phyloP scores from a whole-genome alignment of 2,888 invertebrate genomes.

The Rhorus exstirpatorius region DNA sequence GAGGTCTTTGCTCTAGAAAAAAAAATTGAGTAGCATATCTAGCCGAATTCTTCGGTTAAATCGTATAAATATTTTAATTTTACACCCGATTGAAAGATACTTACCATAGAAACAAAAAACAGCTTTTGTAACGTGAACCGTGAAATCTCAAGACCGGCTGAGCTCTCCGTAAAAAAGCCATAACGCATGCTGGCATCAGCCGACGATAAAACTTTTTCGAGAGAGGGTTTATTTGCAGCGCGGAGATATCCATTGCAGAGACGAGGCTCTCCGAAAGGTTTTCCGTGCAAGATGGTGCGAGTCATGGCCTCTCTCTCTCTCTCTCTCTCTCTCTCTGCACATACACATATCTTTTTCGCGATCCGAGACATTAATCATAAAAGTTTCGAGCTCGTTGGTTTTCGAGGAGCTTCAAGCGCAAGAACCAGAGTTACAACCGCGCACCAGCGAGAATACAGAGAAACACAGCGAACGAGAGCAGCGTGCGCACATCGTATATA shows the following conservation, averaged over 20 bases:
- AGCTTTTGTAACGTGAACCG: too few species aligned
- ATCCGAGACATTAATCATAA: constrained; percentile 71
- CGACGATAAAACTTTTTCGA: constrained; percentile 51
- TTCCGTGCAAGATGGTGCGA: constrained; percentile 58
- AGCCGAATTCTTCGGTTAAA: too few species aligned
- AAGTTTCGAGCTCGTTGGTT: constrained; percentile 68
- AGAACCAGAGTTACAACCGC: constrained; percentile 58
- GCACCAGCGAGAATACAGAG: constrained; percentile 7
- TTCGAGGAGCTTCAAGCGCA: constrained; percentile 51
- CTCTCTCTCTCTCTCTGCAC: constrained; percentile 10
- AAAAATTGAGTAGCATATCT: too few species aligned
- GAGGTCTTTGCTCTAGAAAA: too few species aligned
- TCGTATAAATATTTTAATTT: too few species aligned
- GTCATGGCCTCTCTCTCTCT: constrained; percentile 39
- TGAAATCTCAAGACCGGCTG: too few species aligned
- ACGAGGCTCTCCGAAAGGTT: constrained; percentile 38
- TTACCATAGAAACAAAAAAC: too few species aligned
- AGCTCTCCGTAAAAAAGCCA: not conserved
- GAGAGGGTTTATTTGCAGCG: constrained; percentile 18
- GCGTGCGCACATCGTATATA: not conserved
- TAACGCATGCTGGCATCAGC: constrained; percentile 46
- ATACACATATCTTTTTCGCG: constrained; percentile 24
- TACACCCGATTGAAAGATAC: too few species aligned
- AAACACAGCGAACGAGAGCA: constrained; percentile 16
- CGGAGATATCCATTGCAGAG: not conserved